These are phyloP conservation scores for Clunio marinus DNA, from an alignment of 2,888 invertebrate species.

Conservation along the genomic window DNA sequence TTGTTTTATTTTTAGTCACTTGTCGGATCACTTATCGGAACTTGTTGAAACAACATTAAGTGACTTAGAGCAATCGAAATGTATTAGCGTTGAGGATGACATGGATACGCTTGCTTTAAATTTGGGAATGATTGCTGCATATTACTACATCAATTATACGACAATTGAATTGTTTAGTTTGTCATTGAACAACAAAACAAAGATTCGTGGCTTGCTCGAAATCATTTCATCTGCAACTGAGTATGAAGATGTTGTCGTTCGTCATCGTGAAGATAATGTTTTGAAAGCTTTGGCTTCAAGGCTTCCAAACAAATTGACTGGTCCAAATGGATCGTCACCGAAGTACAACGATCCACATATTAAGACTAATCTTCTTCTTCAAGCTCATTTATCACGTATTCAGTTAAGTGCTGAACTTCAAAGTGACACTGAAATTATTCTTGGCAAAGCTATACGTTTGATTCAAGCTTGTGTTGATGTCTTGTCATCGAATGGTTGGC, in stretches of 20 bases:
- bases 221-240: slow-evolving; percentile 98
- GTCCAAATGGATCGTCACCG: slow-evolving; percentile 57
- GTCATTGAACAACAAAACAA: slow-evolving; percentile 94
- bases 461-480: slow-evolving; percentile 97
- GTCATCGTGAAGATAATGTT: slow-evolving; percentile 92
- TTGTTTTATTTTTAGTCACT: slow-evolving; percentile 62
- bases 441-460: slow-evolving; percentile 75
- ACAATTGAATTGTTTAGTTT: slow-evolving; percentile 98
- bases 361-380: slow-evolving; percentile 91
- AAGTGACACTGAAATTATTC: slow-evolving; percentile 87
- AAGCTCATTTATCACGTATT: slow-evolving; percentile 91
- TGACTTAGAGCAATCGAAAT: slow-evolving; percentile 93
- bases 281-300: slow-evolving; percentile 58
- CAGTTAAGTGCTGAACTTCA: slow-evolving; percentile 95
- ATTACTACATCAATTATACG: slow-evolving; percentile 99
- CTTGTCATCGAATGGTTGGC: slow-evolving; percentile 93
- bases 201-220: slow-evolving; percentile 93
- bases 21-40: slow-evolving; percentile 97
- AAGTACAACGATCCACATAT: slow-evolving; percentile 96
- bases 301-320: slow-evolving; percentile 60
- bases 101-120: slow-evolving; percentile 96
- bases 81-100: slow-evolving; percentile 96
- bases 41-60: slow-evolving; percentile 92
- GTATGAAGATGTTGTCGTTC: slow-evolving; percentile 87
- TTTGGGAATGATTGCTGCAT: slow-evolving; percentile 99